Evolutionary conservation across 2,113 vertebrate species (phyloP).

Genomic region (Osmerus mordax): DNA sequence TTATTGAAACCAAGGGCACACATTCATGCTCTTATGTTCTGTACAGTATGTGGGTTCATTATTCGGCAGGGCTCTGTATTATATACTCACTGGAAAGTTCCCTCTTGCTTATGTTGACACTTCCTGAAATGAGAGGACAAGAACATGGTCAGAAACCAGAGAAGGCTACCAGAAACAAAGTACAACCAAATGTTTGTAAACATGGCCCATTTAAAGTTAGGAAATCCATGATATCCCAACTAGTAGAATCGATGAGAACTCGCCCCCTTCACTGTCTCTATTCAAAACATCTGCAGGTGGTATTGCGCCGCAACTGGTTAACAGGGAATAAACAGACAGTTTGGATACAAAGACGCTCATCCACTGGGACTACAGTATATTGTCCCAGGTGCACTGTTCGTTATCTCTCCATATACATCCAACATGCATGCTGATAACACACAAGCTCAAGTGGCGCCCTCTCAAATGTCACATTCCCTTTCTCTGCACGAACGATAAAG

Average conservation of each 20-base stretch:
- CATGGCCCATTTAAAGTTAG: not conserved
- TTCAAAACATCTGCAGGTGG: constrained; percentile 23
- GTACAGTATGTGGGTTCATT: not conserved
- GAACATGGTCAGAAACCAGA: constrained; percentile 11
- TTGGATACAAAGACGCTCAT: constrained; percentile 40
- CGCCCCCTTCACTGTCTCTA: not conserved
- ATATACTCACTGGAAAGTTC: constrained; percentile 58
- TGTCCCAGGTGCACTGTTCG: constrained; percentile 13
- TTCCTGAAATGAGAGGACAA: constrained; percentile 55
- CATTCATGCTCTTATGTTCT: not conserved
- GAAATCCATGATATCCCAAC: constrained; percentile 23
- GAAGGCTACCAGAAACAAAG: not conserved
- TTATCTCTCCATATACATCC: too few relatives aligned
- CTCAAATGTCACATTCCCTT: constrained; percentile 29
- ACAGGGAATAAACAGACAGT: constrained; percentile 13
- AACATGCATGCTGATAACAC: constrained; percentile 1
- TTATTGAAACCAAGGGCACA: constrained; percentile 17
- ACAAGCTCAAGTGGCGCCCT: constrained; percentile 7
- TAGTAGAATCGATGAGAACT: constrained; percentile 30
- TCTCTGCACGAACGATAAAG: not conserved
- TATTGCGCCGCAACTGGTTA: constrained; percentile 10
- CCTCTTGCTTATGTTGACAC: constrained; percentile 61
- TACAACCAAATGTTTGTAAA: not conserved
- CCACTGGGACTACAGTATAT: constrained; percentile 30
- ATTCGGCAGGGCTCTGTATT: not conserved